A percentile compares a stretch with the other conserved stretches of the same genome.
Conservation (phyloP, 1,140 invertebrate species). For the Caenorhabditis briggsae region DNA sequence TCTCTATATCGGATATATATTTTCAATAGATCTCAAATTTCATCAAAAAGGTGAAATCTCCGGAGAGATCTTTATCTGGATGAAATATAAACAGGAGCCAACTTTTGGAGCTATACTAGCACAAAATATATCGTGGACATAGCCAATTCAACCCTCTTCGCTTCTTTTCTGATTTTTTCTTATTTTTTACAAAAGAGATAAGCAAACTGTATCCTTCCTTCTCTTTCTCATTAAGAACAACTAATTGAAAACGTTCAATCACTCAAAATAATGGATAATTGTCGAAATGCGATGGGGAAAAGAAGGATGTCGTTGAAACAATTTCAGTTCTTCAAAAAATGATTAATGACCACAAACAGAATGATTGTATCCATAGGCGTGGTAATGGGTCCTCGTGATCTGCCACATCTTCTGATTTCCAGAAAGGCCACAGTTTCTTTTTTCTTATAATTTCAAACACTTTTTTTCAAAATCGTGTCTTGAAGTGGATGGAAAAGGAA, state of each 20-base stretch:
- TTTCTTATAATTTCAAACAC: background rate
- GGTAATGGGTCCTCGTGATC: background rate
- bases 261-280: background rate
- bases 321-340: slow-evolving; percentile 6
- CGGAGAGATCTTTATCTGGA: no score
- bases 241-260: background rate
- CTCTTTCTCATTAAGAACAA: background rate
- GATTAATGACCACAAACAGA: background rate
- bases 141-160: background rate
- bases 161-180: background rate
- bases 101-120: no score
- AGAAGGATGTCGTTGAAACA: slow-evolving; percentile 32
- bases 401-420: background rate
- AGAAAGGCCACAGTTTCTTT: no score
- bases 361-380: background rate
- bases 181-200: background rate
- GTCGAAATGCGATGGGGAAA: background rate
- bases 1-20: no score
- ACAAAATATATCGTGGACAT: background rate
- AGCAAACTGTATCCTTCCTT: background rate
- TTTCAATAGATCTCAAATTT: no score
- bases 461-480: background rate
- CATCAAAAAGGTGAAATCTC: no score
- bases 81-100: no score
- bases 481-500: background rate